Evolutionary conservation across 2,888 invertebrate species (phyloP).

Genomic region (Drosophila meridionalis): DNA sequence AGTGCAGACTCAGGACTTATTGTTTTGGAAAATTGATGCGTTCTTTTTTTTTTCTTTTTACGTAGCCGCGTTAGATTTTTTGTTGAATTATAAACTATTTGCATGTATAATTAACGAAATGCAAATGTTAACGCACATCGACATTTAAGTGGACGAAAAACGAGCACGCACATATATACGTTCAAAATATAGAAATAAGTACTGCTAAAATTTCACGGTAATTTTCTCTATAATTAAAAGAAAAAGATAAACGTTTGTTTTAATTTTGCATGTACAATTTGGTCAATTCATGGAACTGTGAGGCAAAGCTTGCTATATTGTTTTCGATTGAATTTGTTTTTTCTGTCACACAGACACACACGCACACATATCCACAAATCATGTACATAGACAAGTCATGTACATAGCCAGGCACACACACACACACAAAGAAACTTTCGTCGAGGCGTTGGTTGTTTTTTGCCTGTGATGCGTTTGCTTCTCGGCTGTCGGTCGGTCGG

Average conservation of each 20-base stretch:
- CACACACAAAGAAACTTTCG: conserved; percentile 5
- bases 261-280: conserved; percentile 72
- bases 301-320: conserved; percentile 60
- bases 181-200: conserved; percentile 65
- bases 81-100: conserved; percentile 34
- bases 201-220: conserved; percentile 77
- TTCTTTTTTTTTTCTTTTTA: conserved; percentile 12
- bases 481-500: conserved; percentile 42
- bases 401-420: conserved; percentile 1
- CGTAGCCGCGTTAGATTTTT: conserved; percentile 26
- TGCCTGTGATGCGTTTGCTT: conserved; percentile 31
- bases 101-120: conserved; percentile 50
- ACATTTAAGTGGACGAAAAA: conserved; percentile 61
- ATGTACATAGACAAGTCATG: conserved; percentile 10
- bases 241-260: conserved; percentile 62
- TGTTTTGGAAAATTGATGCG: conserved; percentile 25
- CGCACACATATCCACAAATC: not conserved
- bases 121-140: conserved; percentile 54
- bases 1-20: conserved; percentile 28
- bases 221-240: conserved; percentile 75
- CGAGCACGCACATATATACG: conserved; percentile 60
- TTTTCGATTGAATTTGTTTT: conserved; percentile 25
- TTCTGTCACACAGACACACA: conserved; percentile 6
- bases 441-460: conserved; percentile 69
- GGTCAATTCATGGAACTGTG: conserved; percentile 48